These are phyloP conservation scores for Drosophila persimilis DNA, from an alignment of 1,140 invertebrate species.

Conservation along the genomic window DNA sequence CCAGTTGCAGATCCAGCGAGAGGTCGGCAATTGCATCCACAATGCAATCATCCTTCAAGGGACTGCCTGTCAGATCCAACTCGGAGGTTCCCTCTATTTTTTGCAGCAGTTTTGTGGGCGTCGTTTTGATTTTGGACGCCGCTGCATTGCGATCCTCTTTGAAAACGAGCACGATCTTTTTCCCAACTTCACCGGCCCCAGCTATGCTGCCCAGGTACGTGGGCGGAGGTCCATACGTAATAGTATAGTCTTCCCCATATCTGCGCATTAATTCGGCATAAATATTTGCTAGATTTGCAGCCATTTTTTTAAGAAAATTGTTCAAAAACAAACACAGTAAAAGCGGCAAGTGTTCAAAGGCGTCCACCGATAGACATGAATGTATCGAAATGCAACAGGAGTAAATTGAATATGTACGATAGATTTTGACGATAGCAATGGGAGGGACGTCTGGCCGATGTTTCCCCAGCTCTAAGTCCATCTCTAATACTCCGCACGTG, in stretches of 20 bases:
- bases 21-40: slow-evolving; percentile 69
- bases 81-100: slow-evolving; percentile 26
- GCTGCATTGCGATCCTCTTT: slow-evolving; percentile 53
- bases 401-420: no score
- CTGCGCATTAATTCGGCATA: slow-evolving; percentile 63
- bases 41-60: slow-evolving; percentile 74
- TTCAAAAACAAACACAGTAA: no score
- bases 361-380: slow-evolving; percentile 2
- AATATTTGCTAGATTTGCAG: slow-evolving; percentile 61
- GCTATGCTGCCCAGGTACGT: slow-evolving; percentile 56
- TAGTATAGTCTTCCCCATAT: slow-evolving; percentile 66
- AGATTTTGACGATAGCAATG: no score
- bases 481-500: slow-evolving; percentile 53
- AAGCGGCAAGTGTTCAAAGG: no score
- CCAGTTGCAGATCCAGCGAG: slow-evolving; percentile 57
- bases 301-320: slow-evolving; percentile 37
- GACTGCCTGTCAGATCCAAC: slow-evolving; percentile 76
- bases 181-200: slow-evolving; percentile 46
- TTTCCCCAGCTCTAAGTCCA: no score
- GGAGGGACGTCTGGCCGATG: no score
- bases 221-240: slow-evolving; percentile 60
- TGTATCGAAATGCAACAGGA: no score
- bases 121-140: slow-evolving; percentile 15
- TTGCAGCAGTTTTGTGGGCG: slow-evolving; percentile 46
- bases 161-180: slow-evolving; percentile 67